Evolutionary conservation across 92 coral and sea anemone genomes (phyloP), one percentile per base, ranked within the genome.

Genomic region (Porites divaricata): DNA sequence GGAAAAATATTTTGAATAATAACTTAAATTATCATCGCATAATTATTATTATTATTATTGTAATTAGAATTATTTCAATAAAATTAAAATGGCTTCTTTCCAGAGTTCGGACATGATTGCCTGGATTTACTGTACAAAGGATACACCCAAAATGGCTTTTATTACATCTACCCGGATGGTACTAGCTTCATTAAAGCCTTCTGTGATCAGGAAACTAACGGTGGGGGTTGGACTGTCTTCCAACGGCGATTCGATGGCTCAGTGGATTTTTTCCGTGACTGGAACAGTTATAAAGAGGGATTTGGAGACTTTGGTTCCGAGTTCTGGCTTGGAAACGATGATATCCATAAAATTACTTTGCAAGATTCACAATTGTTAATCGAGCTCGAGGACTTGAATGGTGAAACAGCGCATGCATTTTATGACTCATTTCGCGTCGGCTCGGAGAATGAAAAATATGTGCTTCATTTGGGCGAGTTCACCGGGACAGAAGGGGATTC

Each of bases 261-360:
- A 0, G 75, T 78, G 14, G 89, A 85, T 70, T 91, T 91, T 52
- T 84, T 61, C 48, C 74, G 76, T 13, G 81, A 70, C 79, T 81
- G 95, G 89, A 65, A 62, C 24, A 79, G 77, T 15, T 91, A 91
- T 63, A 80, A 80, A 81, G 72, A 58, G 65, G 92, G 95, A 24
- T 91, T 91, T 80, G 95, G 95, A 19, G 57, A 89, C 75, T 78
- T 88, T 35, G 14, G 63, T n/a, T 71, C 76, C 22, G 92, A 88
- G 77, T 88, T 91, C 70, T 91, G 95, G 94, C 83, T 91, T 23
- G 94, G 95, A 48, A 91, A 91, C 51, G 90, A 88, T 20, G 63
- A 88, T 49, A 68, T 91, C 19, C 89, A 88, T 21, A 72, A 62
- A 22, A 41, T 88, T 13, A 91, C 92, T 2, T 19, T 62, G 6